phyloP scores from a whole-genome alignment of 2,113 vertebrate genomes.

The Mugil cephalus region DNA sequence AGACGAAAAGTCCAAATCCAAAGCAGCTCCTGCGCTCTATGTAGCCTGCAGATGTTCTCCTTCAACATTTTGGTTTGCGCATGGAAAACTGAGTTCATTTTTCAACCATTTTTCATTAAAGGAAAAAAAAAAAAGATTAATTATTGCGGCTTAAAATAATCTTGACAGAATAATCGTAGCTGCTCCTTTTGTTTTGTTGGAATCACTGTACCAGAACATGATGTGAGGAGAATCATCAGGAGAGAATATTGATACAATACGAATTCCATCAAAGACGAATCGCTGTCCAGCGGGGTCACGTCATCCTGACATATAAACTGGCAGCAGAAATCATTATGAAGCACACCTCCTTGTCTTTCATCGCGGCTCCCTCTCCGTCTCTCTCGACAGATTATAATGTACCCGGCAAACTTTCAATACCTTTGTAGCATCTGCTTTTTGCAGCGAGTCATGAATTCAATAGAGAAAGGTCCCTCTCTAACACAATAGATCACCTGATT shows the following conservation, averaged over 20 bases:
- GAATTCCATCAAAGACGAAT: slow-evolving; percentile 26
- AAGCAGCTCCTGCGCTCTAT: slow-evolving; percentile 30
- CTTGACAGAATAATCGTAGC: slow-evolving; percentile 30
- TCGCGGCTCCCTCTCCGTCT: slow-evolving; percentile 12
- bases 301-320: slow-evolving; percentile 60
- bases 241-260: slow-evolving; percentile 43
- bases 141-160: slow-evolving; percentile 9
- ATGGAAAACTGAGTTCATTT: slow-evolving; percentile 17
- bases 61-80: slow-evolving; percentile 42
- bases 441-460: slow-evolving; percentile 75
- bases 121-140: slow-evolving; percentile 14
- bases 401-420: slow-evolving; percentile 78
- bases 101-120: slow-evolving; percentile 16
- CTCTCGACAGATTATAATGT: slow-evolving; percentile 69
- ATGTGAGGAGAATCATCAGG: slow-evolving; percentile 42
- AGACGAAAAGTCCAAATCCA: slow-evolving; percentile 30
- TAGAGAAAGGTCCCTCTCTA: slow-evolving; percentile 77
- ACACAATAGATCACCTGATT: slow-evolving; percentile 83
- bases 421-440: slow-evolving; percentile 78
- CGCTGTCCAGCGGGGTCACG: slow-evolving; percentile 39
- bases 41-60: slow-evolving; percentile 22
- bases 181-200: slow-evolving; percentile 27
- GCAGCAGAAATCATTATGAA: slow-evolving; percentile 62
- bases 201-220: slow-evolving; percentile 40
- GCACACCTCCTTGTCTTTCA: slow-evolving; percentile 27